These are phyloP conservation scores for Cepaea nemoralis DNA, from an alignment of 1,140 invertebrate species.

Conservation along the genomic window DNA sequence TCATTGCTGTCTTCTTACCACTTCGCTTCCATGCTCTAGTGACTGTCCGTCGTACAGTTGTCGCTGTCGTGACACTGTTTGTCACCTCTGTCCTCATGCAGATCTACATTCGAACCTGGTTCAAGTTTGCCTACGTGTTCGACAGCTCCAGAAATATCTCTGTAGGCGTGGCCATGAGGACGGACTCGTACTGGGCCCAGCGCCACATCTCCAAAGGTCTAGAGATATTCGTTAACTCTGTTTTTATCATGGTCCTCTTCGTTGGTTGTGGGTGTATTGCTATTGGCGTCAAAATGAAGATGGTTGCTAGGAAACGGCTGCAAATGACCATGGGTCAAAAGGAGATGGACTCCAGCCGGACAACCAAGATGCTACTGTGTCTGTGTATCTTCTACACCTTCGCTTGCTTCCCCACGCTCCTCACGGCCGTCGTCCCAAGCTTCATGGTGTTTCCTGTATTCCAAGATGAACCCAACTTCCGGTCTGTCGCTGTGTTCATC, in stretches of 20 bases:
- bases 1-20: conserved; percentile 20
- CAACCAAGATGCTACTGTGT: conserved; percentile 25
- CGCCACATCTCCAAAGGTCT: not conserved
- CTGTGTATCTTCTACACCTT: conserved; percentile 21
- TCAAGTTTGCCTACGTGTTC: conserved; percentile 11
- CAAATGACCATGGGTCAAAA: not conserved
- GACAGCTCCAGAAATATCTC: not conserved
- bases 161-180: not conserved
- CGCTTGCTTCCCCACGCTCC: not conserved
- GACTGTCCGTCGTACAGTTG: not conserved
- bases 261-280: conserved; percentile 10
- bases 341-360: not conserved
- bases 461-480: not conserved
- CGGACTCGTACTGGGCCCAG: not conserved
- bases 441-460: conserved; percentile 1
- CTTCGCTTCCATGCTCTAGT: not conserved
- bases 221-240: not conserved
- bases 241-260: not conserved
- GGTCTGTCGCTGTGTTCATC: conserved; percentile 2
- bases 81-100: not conserved
- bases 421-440: not conserved
- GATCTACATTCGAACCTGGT: conserved; percentile 13
- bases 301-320: conserved; percentile 11
- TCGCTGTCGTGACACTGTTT: not conserved
- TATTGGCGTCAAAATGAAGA: conserved; percentile 7